Evolutionary conservation across 1,140 invertebrate species (phyloP).

Genomic region (Notospermus geniculatus): DNA sequence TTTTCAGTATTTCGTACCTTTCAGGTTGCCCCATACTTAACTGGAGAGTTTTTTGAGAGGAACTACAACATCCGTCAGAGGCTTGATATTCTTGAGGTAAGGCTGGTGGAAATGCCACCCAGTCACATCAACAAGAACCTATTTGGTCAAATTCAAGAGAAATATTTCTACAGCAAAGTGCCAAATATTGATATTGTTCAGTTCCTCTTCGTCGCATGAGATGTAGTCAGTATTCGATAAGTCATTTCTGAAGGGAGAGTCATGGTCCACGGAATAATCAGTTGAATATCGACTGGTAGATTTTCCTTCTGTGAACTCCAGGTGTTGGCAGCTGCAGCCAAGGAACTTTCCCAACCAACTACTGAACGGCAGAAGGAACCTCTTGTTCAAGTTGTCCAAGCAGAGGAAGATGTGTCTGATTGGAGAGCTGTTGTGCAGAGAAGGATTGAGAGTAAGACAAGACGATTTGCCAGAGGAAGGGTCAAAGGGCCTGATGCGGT

Average conservation of each 20-base stretch:
- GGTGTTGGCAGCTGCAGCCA: slow-evolving; percentile 68
- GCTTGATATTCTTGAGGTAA: slow-evolving; percentile 72
- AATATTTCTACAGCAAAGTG: too few species aligned
- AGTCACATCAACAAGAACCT: too few species aligned
- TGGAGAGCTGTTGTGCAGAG: slow-evolving; percentile 50
- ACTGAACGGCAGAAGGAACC: slow-evolving; percentile 12
- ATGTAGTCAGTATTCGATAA: too few species aligned
- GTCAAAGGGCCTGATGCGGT: slow-evolving; percentile 21
- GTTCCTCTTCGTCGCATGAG: too few species aligned
- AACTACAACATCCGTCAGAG: slow-evolving; percentile 74
- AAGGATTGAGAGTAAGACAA: slow-evolving; percentile 51
- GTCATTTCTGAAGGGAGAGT: too few species aligned
- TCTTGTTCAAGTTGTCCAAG: not conserved
- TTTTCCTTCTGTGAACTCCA: slow-evolving; percentile 10
- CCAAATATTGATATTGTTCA: too few species aligned
- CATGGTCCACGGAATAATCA: too few species aligned
- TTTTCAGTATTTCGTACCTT: slow-evolving; percentile 15
- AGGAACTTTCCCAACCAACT: slow-evolving; percentile 62
- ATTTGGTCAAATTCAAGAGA: not conserved
- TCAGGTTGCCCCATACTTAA: slow-evolving; percentile 70
- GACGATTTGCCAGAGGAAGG: slow-evolving; percentile 40
- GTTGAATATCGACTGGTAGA: too few species aligned
- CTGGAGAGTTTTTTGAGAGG: slow-evolving; percentile 73
- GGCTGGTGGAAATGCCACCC: too few species aligned
- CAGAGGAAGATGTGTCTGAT: slow-evolving; percentile 20